Evolutionary conservation across 1,140 invertebrate species (phyloP).

Genomic region (Heterodera schachtii): DNA sequence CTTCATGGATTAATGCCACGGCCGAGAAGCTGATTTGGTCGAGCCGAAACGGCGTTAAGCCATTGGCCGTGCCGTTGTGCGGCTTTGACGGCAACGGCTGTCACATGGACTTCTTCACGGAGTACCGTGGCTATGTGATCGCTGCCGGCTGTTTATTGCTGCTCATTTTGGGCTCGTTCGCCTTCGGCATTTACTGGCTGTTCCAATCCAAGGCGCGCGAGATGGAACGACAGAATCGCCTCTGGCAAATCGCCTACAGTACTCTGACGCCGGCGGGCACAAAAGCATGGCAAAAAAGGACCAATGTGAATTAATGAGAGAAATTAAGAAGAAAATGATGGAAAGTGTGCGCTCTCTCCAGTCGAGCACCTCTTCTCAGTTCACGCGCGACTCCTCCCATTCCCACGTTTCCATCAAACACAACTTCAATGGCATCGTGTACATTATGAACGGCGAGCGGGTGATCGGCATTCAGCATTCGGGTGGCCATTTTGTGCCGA

Average conservation of each 20-base stretch:
- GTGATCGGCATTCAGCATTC: neutral
- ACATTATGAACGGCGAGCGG: neutral
- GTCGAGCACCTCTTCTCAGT: neutral
- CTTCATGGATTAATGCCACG: constrained; percentile 27
- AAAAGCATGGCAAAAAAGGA: neutral
- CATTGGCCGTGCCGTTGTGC: constrained; percentile 41
- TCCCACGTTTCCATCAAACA: neutral
- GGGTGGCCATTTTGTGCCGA: neutral
- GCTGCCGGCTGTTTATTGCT: constrained; percentile 28
- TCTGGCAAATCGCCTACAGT: neutral
- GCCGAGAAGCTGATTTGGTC: constrained; percentile 44
- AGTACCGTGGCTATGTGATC: constrained; percentile 24
- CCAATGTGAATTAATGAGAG: neutral
- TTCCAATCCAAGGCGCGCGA: neutral
- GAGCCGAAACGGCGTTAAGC: constrained; percentile 27
- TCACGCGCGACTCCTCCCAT: neutral
- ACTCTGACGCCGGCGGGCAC: neutral
- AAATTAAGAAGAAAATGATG: constrained; percentile 1
- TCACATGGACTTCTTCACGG: constrained; percentile 18
- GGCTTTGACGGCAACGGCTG: constrained; percentile 46
- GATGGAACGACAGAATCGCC: neutral
- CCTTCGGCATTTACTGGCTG: neutral
- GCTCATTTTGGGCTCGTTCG: constrained; percentile 9
- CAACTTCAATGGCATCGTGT: neutral
- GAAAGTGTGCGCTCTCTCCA: neutral